Evolutionary conservation across 2,797 vertebrate genomes (phyloP).

Genomic region (Anas flavirostris): DNA sequence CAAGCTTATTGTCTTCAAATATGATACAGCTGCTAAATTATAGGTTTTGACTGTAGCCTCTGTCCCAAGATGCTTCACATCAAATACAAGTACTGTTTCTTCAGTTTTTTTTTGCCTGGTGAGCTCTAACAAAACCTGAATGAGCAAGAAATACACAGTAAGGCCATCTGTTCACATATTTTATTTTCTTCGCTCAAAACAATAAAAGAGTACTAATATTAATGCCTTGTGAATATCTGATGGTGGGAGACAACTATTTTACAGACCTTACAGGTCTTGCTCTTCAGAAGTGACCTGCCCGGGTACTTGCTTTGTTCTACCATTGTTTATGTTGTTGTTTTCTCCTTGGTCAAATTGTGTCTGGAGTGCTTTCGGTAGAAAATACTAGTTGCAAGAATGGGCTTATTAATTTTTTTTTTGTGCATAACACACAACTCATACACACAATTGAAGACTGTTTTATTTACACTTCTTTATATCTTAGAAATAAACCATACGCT

Average conservation of each 20-base stretch:
- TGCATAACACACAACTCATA: neutral
- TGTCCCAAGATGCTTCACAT: slow-evolving; percentile 88
- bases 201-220: fast-evolving
- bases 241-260: fast-evolving
- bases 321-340: neutral
- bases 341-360: neutral
- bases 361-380: neutral
- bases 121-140: slow-evolving; percentile 91
- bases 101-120: slow-evolving; percentile 85
- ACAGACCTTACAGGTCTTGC: neutral
- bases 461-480: neutral
- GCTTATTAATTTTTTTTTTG: neutral
- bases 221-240: neutral
- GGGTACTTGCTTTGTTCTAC: neutral
- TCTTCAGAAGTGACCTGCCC: neutral
- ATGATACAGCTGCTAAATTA: slow-evolving; percentile 84
- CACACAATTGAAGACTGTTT: neutral
- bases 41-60: slow-evolving; percentile 87
- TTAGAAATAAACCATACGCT: neutral
- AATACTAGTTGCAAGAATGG: too few species aligned
- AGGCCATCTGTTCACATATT: neutral
- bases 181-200: neutral
- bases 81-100: slow-evolving; percentile 85
- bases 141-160: neutral
- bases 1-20: slow-evolving; percentile 87